Evolutionary conservation across 2,888 invertebrate genomes (phyloP), one percentile per base, ranked within the genome.

Genomic region (Drosophila limbata): DNA sequence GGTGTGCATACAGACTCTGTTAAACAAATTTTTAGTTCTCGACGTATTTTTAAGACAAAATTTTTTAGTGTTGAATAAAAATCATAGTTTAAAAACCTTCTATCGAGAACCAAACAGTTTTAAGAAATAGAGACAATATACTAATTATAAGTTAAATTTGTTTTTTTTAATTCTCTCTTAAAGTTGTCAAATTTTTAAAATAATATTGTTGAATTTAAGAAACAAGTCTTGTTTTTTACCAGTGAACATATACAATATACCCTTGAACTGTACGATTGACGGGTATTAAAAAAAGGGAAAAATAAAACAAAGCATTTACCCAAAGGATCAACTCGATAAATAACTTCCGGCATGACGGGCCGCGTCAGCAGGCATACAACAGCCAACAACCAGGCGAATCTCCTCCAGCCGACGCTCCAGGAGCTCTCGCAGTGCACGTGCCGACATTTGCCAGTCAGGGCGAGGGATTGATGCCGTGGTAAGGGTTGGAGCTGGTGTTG

Each of bases 281-380:
- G 37, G 37, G 37, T 39, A 39, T 39, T 2, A 8, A 39, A 55
- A 53, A 69, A 71, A 68, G 45, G 57, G 50, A 60, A 65, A 71
- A 68, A 77, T 76, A 79, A 79, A 78, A 76, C 78, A 84, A 74
- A 79, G 79, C 81, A 88, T 85, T 85, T 91, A 92, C 92, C 92
- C 91, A 92, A 90, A 87, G 92, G 92, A 91, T 92, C 92, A 88
- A 92, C 92, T 83, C 92, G 91, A 88, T 91, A 91, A 90, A 92
- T 91, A 88, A 91, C 90, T 89, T 92, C 92, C 81, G 92, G 90
- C 76, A 90, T 84, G 71, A 89, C 91, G 80, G 91, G 89, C 82
- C 78, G 80, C 70, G 81, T 90, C 83, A 90, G 86, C 80, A 90
- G 78, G 69, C 89, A 91, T 63, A 90, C 81, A 73, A 89, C 81